These are phyloP conservation scores for Brenthis daphne DNA, from an alignment of 2,888 invertebrate species.

Conservation along the genomic window DNA sequence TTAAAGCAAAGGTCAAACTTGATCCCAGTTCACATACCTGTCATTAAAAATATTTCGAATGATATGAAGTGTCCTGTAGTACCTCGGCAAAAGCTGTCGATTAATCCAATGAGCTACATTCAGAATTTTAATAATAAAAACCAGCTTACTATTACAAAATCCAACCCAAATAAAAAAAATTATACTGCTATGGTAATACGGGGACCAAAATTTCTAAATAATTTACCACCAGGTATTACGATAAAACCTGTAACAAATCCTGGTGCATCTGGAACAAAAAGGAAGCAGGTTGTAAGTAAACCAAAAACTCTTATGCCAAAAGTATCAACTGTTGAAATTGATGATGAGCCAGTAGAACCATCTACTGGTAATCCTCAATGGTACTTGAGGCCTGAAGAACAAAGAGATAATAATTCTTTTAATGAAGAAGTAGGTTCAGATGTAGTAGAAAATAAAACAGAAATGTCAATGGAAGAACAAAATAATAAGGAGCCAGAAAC, in stretches of 20 bases:
- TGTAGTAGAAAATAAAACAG: slow-evolving; percentile 13
- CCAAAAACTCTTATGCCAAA: slow-evolving; percentile 40
- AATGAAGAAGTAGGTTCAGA: slow-evolving; percentile 14
- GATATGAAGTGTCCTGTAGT: slow-evolving; percentile 32
- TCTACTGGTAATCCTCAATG: slow-evolving; percentile 58
- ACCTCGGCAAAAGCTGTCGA: slow-evolving; percentile 34
- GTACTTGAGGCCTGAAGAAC: slow-evolving; percentile 73
- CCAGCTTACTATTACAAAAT: slow-evolving; percentile 41
- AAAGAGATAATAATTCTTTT: slow-evolving; percentile 25
- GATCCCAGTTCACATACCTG: slow-evolving; percentile 39
- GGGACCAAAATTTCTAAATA: slow-evolving; percentile 45
- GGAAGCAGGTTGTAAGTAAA: slow-evolving; percentile 33
- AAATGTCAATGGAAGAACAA: slow-evolving; percentile 47
- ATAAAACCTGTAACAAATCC: slow-evolving; percentile 22
- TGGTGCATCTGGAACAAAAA: slow-evolving; percentile 28
- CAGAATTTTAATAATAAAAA: slow-evolving; percentile 39
- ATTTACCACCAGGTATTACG: slow-evolving; percentile 64
- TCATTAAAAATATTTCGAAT: slow-evolving; percentile 28
- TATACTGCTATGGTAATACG: slow-evolving; percentile 44
- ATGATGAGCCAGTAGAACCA: slow-evolving; percentile 61
- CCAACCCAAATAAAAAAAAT: slow-evolving; percentile 29
- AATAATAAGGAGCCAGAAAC: slow-evolving; percentile 67
- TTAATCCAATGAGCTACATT: slow-evolving; percentile 46
- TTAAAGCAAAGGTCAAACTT: slow-evolving; percentile 47
- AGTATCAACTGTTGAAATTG: slow-evolving; percentile 64